phyloP scores from a whole-genome alignment of 2,113 vertebrate genomes.

The Cyprinus carpio region DNA sequence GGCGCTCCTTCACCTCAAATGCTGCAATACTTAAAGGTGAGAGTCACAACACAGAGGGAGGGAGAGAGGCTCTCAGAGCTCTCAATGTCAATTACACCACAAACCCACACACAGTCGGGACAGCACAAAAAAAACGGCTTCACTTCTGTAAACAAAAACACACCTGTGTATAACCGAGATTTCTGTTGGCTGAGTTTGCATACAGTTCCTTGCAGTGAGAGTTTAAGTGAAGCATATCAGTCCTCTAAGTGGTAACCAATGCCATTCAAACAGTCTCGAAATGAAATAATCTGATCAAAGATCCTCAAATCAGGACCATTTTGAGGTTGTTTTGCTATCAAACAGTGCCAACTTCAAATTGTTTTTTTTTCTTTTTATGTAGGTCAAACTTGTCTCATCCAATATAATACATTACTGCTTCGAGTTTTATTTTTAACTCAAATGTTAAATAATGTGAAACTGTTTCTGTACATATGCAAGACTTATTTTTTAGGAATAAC shows the following conservation, averaged over 20 bases:
- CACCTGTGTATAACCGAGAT: background rate
- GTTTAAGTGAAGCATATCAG: background rate
- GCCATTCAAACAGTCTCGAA: background rate
- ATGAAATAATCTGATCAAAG: background rate
- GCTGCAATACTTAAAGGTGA: conserved; percentile 14
- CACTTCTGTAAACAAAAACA: conserved; percentile 10
- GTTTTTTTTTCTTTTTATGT: background rate
- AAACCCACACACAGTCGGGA: background rate
- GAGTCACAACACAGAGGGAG: background rate
- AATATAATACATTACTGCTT: background rate
- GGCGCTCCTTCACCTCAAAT: conserved; percentile 61
- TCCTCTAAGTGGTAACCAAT: background rate
- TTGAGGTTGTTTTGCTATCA: background rate
- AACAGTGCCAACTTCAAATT: background rate
- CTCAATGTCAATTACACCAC: conserved; percentile 27
- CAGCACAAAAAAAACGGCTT: background rate
- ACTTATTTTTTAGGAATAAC: background rate
- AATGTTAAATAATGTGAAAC: background rate
- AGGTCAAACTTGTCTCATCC: background rate
- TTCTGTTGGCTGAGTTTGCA: background rate
- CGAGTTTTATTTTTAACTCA: background rate
- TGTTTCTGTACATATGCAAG: background rate
- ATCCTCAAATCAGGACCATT: background rate
- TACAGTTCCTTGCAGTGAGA: background rate
- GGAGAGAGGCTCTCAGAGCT: conserved; percentile 5